phyloP scores from a whole-genome alignment of 1,140 invertebrate species.

The Leptinotarsa lineolata region DNA sequence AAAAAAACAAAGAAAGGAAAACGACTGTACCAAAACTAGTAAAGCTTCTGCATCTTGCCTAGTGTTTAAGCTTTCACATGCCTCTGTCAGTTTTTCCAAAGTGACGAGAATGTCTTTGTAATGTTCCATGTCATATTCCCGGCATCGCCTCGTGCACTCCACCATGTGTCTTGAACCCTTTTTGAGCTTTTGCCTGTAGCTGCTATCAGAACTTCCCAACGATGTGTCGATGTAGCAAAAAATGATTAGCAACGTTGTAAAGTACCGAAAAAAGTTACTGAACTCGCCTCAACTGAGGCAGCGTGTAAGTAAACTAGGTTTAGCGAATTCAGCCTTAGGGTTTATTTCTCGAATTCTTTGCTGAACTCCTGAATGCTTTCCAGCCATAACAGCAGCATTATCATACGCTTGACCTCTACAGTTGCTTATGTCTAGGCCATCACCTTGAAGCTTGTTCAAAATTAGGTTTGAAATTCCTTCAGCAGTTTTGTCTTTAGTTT shows the following conservation, averaged over 20 bases:
- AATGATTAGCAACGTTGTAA: conserved; percentile 39
- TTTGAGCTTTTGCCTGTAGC: conserved; percentile 34
- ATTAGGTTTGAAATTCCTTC: no score
- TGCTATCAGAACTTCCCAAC: conserved; percentile 40
- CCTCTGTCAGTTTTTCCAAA: background rate
- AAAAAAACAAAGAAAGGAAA: conserved; percentile 39
- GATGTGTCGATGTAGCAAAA: conserved; percentile 38
- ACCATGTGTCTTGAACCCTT: conserved; percentile 30
- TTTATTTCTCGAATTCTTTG: no score
- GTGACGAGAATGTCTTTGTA: conserved; percentile 25
- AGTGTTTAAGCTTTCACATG: conserved; percentile 31
- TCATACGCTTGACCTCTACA: no score
- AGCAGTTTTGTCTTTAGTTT: no score
- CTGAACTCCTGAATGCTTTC: no score
- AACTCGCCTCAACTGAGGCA: no score
- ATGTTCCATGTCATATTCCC: conserved; percentile 26
- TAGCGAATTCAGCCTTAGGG: no score
- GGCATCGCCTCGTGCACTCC: conserved; percentile 36
- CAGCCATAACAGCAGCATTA: no score
- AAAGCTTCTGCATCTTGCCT: conserved; percentile 32
- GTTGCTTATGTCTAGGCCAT: no score
- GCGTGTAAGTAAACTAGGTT: no score
- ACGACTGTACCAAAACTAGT: conserved; percentile 35
- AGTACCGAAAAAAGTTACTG: conserved; percentile 22
- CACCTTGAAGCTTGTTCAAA: no score